Conservation (phyloP, 2,113 vertebrate genomes). For the Melanostigma gelatinosum region DNA sequence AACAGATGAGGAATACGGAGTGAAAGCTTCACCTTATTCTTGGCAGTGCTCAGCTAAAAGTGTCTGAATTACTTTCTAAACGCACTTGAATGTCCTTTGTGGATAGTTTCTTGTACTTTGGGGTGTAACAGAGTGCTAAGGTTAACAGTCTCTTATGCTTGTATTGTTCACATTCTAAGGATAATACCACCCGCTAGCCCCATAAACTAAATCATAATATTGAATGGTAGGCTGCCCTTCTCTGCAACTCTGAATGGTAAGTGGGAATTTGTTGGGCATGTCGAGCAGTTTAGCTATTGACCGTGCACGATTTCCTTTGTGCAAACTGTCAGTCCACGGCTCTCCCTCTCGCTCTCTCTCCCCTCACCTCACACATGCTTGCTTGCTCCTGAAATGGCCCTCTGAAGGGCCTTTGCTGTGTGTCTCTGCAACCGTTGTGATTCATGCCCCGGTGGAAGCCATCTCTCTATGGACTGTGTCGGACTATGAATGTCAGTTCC, state of each 20-base stretch:
- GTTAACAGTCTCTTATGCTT: conserved; percentile 44
- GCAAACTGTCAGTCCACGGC: conserved; percentile 32
- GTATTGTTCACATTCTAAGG: conserved; percentile 26
- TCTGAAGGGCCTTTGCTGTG: conserved; percentile 36
- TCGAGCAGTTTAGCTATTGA: conserved; percentile 43
- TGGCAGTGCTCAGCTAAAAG: not conserved
- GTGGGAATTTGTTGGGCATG: conserved; percentile 61
- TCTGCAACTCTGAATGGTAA: conserved; percentile 30
- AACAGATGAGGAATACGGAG: not conserved
- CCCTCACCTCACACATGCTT: conserved; percentile 18
- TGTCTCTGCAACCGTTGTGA: conserved; percentile 56
- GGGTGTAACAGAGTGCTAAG: conserved; percentile 26
- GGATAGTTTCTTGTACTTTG: not conserved
- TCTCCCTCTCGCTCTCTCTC: not conserved
- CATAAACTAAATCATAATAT: conserved; percentile 44
- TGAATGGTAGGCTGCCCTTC: conserved; percentile 28
- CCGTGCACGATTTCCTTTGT: conserved; percentile 45
- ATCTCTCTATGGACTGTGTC: conserved; percentile 67
- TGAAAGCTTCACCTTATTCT: not conserved
- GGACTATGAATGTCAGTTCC: conserved; percentile 75
- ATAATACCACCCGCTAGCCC: conserved; percentile 18
- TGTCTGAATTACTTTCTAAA: not conserved
- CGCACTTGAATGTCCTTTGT: conserved; percentile 6
- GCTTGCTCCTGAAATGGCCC: conserved; percentile 57
- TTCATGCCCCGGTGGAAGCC: conserved; percentile 68